Base-by-base conservation (phyloP, 1,140 invertebrate species). In the Polypedilum pembai region DNA sequence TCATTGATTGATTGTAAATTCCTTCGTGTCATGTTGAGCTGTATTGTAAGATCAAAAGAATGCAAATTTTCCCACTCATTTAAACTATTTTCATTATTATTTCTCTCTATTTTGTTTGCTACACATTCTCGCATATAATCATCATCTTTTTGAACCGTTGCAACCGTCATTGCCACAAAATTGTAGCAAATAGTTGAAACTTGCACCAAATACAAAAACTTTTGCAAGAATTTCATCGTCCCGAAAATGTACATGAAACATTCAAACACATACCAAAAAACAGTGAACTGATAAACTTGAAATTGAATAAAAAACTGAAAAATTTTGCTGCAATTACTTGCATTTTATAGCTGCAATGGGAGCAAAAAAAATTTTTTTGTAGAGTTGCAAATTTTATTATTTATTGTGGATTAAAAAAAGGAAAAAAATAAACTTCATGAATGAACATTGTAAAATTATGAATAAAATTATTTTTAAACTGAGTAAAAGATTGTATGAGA, bases 1-100 rank as follows among this genome's bases (percentile, higher is more conserved):
- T 69, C 15, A 10, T 69, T 69, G 65, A 69, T 69, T 69, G 65
- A 20, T 69, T 20, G 17, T 21, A 69, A 69, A 69, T 69, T 69
- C 20, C 10, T 10, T 69, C 20, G 65, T 21, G 65, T 69, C 65
- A 69, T 69, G 17, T 69, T 69, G 5, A 69, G 17, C 18, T 69
- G 65, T 21, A 21, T 18, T 20, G 65, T 18, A 20, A 21, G 3
- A 69, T 69, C 65, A 69, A 18, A 20, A 20, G 17, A 18, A 56
- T 56, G 7, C n/a, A 56, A 56, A 56, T 56, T 56, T 56, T 56
- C 45, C 45, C 45, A 56, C 45, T 69, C 20, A 20, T 69, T 69
- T 18, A 69, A 69, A 69, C 65, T 69, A 69, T 69, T 69, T 69
- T 69, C 65, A 66, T 66, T 66, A 66, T 66, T n/a, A n/a, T n/a